phyloP scores from a whole-genome alignment of 2,113 vertebrate species.

The Tiliqua scincoides region DNA sequence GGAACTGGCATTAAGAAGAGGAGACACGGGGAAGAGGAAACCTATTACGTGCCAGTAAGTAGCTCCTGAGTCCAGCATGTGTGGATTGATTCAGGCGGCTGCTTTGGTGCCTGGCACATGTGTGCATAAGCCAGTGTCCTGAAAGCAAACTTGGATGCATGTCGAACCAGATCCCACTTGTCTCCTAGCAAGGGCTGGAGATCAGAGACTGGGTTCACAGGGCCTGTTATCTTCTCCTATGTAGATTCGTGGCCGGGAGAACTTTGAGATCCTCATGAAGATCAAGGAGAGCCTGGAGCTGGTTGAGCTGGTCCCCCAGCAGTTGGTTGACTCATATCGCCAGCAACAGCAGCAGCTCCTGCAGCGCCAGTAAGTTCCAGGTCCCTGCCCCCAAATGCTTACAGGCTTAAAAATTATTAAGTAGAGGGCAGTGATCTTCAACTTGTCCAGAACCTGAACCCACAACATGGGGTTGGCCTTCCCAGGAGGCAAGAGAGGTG shows the following conservation, averaged over 20 bases:
- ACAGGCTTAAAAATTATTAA: too few relatives aligned
- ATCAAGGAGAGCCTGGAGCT: constrained; percentile 97
- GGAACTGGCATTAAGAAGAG: constrained; percentile 88
- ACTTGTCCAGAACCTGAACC: too few relatives aligned
- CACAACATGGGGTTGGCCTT: too few relatives aligned
- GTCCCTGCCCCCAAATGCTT: not conserved
- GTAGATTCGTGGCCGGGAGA: constrained; percentile 94
- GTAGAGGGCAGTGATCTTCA: too few relatives aligned
- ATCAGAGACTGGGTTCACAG: too few relatives aligned
- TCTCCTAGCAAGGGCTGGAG: not conserved
- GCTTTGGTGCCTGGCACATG: too few relatives aligned
- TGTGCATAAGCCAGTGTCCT: too few relatives aligned
- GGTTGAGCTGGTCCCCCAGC: constrained; percentile 93
- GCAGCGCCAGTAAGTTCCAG: constrained; percentile 90
- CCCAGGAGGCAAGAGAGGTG: too few relatives aligned
- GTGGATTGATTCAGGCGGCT: too few relatives aligned
- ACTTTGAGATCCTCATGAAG: constrained; percentile 97
- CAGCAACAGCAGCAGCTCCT: constrained; percentile 97
- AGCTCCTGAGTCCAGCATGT: too few relatives aligned
- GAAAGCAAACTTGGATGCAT: too few relatives aligned
- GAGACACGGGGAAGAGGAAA: constrained; percentile 92
- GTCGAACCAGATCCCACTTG: not conserved
- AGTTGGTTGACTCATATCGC: constrained; percentile 91
- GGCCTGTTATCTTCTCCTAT: not conserved
- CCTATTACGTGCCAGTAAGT: constrained; percentile 94